These are phyloP conservation scores for Camptogramma bilineatum DNA, from an alignment of 2,888 invertebrate genomes.

Conservation along the genomic window DNA sequence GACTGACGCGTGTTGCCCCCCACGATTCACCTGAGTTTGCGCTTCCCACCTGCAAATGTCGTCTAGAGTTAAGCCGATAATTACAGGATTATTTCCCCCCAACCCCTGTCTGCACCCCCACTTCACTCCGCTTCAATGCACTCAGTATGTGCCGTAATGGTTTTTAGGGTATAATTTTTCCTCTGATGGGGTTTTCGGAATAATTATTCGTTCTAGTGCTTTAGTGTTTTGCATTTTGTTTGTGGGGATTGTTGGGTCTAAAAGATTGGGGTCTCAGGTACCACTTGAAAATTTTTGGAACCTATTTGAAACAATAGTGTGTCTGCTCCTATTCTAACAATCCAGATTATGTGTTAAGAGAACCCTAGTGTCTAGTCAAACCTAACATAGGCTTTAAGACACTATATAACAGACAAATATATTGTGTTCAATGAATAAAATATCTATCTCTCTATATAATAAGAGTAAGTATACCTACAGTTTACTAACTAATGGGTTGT, in stretches of 20 bases:
- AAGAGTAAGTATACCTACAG: too few relatives aligned
- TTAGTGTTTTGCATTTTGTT: slow-evolving; percentile 53
- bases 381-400: too few relatives aligned
- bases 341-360: too few relatives aligned
- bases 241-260: slow-evolving; percentile 45
- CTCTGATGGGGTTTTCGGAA: slow-evolving; percentile 71
- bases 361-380: too few relatives aligned
- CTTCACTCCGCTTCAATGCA: slow-evolving; percentile 77
- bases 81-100: slow-evolving; percentile 79
- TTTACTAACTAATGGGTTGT: too few relatives aligned
- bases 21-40: slow-evolving; percentile 59
- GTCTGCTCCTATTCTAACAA: too few relatives aligned
- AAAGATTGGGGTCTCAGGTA: slow-evolving; percentile 13
- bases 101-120: slow-evolving; percentile 48
- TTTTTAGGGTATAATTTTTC: slow-evolving; percentile 80
- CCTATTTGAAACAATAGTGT: background rate
- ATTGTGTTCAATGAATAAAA: too few relatives aligned
- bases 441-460: too few relatives aligned
- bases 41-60: slow-evolving; percentile 78
- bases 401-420: too few relatives aligned
- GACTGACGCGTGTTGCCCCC: slow-evolving; percentile 20
- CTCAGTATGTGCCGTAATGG: slow-evolving; percentile 77
- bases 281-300: background rate
- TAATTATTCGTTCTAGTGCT: slow-evolving; percentile 64
- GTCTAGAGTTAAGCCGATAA: slow-evolving; percentile 84